A percentile compares a stretch with the other conserved stretches of the same genome.
Evolutionary conservation across 2,113 vertebrate species (phyloP).

Genomic region (Puffinus mauretanicus): DNA sequence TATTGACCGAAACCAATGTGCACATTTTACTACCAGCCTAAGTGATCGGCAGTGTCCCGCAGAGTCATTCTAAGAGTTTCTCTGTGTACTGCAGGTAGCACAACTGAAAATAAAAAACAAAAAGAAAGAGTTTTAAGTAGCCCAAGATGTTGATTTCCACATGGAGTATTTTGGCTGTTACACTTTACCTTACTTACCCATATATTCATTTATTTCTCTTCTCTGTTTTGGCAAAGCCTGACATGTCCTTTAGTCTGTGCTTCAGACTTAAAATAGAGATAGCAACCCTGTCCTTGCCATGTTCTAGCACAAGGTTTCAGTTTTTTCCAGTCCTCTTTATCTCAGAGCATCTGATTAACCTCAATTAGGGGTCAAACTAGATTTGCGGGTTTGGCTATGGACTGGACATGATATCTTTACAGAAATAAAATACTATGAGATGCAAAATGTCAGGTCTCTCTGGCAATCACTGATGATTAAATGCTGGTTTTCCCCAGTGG

Average conservation of each 20-base stretch:
- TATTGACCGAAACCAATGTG: background rate
- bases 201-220: background rate
- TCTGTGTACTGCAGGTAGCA: background rate
- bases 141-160: background rate
- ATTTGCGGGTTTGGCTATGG: background rate
- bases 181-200: background rate
- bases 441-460: background rate
- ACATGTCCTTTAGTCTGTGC: background rate
- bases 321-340: background rate
- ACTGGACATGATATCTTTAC: background rate
- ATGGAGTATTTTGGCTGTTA: background rate
- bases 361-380: background rate
- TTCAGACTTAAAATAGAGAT: background rate
- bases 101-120: background rate
- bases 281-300: background rate
- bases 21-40: background rate
- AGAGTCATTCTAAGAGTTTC: background rate
- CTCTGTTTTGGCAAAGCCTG: background rate
- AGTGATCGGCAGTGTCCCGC: background rate
- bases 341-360: background rate
- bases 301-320: background rate
- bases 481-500: background rate
- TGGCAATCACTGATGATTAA: background rate
- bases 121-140: background rate
- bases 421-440: background rate